Evolutionary conservation across 1,140 invertebrate species (phyloP), one percentile per base, ranked within the genome.

Genomic region (Anthonomus grandis): DNA sequence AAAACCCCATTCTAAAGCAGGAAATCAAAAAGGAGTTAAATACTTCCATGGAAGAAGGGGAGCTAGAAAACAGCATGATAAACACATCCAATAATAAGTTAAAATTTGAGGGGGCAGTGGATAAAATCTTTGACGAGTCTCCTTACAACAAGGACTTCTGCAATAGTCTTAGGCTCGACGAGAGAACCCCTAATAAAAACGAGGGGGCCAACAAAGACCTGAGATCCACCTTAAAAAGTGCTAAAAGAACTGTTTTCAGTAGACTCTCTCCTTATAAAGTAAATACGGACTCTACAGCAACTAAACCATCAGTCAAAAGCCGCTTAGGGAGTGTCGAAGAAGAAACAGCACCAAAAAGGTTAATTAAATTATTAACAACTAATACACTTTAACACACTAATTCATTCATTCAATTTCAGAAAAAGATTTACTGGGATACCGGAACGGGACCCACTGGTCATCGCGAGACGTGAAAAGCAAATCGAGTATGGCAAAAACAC

Each of bases 401-500:
- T n/a, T n/a, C n/a, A n/a, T n/a, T n/a, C n/a, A n/a, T n/a, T n/a
- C n/a, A n/a, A n/a, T n/a, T n/a, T n/a, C n/a, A n/a, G n/a, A n/a
- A n/a, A n/a, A n/a, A n/a, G n/a, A n/a, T n/a, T n/a, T n/a, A n/a
- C n/a, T n/a, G n/a, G n/a, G n/a, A n/a, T n/a, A n/a, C n/a, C n/a
- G 60, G 91, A 95, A 76, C 84, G 79, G 24, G 90, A 95, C 79
- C 79, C 83, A 12, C 73, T 59, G 15, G 74, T 90, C 8, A 70
- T 97, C 54, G 72, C 80, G 24, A 81, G 93, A 56, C 80, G 93
- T 50, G 90, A 95, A 69, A 96, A 95, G 74, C 90, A 95, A 75
- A 93, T 97, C 71, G 91, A 95, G 71, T 95, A 92, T 78, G 94
- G 94, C 17, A 96, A 95, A 78, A 95, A 94, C 70, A 96, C 93